Conservation (phyloP, 2,113 vertebrate genomes). For the Tychaedon coryphoeus region DNA sequence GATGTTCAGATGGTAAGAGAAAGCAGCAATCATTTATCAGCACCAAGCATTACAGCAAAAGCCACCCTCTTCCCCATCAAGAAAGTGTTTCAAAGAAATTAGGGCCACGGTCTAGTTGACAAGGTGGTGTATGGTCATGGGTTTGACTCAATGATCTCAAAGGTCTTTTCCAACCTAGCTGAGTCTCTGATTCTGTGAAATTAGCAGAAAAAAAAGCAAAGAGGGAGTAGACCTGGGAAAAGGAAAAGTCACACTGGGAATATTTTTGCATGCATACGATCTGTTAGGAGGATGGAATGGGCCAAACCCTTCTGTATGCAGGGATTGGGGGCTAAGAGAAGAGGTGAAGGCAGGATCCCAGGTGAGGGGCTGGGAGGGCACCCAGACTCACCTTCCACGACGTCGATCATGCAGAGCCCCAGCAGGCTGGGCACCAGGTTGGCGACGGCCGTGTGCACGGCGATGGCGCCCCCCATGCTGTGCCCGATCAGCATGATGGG, state of each 20-base stretch:
- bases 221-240: neutral
- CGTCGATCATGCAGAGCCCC: slow-evolving; percentile 96
- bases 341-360: accelerated
- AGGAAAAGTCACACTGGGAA: neutral
- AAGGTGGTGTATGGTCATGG: neutral
- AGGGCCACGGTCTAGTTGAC: neutral
- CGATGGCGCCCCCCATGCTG: slow-evolving; percentile 98
- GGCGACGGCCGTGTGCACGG: slow-evolving; percentile 88
- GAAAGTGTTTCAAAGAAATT: neutral
- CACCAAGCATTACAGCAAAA: neutral
- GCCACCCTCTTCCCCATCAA: neutral
- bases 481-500: slow-evolving; percentile 96
- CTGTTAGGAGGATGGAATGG: neutral
- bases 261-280: neutral
- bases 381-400: slow-evolving; percentile 87
- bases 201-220: neutral
- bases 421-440: slow-evolving; percentile 89
- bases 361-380: accelerated
- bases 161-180: neutral
- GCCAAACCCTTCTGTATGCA: neutral
- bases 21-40: neutral
- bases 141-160: neutral
- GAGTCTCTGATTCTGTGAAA: neutral
- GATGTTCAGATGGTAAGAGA: neutral
- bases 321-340: neutral